Conservation (phyloP, 35 echinoderm and acorn worm genomes). For the Amphiura filiformis region DNA sequence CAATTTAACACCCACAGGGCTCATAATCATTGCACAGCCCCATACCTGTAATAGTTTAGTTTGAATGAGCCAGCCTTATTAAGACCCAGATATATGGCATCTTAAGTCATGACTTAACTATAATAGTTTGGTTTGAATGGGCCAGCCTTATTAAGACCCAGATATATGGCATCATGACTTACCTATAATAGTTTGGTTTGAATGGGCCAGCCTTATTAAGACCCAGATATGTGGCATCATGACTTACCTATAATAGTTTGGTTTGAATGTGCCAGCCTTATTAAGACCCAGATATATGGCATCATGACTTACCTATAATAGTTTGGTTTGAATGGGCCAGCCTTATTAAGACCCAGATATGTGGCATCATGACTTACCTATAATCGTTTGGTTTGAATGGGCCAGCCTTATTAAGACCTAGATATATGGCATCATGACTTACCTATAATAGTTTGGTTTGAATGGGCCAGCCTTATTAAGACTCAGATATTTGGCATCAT, state of each 20-base stretch:
- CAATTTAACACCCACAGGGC: no score
- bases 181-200: slow-evolving; percentile 99
- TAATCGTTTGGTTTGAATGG: no score
- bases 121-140: slow-evolving; percentile 65
- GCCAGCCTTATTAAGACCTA: no score
- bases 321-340: slow-evolving; percentile 75
- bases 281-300: slow-evolving; percentile 67
- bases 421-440: no score
- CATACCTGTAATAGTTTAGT: slow-evolving; percentile 97
- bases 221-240: slow-evolving; percentile 78
- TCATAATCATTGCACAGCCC: no score
- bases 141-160: background rate
- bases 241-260: slow-evolving; percentile 16
- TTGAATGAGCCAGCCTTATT: slow-evolving; percentile 97
- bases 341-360: slow-evolving; percentile 68
- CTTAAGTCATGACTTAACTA: background rate
- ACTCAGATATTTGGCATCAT: no score
- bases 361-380: no score
- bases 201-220: slow-evolving; percentile 97
- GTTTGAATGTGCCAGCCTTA: slow-evolving; percentile 72
- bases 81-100: slow-evolving; percentile 82
- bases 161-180: background rate
- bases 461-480: no score
- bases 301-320: slow-evolving; percentile 60
- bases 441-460: no score